Evolutionary conservation across 2,113 vertebrate genomes (phyloP), one percentile per base, ranked within the genome.

Genomic region (Nibea albiflora): DNA sequence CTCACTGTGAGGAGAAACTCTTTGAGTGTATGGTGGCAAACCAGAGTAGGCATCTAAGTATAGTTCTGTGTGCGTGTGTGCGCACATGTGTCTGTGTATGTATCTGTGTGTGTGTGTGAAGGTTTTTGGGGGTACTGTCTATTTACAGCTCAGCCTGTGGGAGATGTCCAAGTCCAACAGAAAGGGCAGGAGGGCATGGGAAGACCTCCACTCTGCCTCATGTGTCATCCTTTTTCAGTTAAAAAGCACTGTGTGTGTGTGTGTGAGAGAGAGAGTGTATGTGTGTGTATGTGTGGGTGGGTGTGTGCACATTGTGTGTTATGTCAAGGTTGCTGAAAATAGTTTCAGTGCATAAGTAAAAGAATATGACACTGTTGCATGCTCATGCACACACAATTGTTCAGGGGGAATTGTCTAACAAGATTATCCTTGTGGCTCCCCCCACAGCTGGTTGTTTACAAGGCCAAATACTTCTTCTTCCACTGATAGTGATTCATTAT

Each of bases 141-240:
- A 96, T 96, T 96, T 95, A 92, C 90, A 94, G 85, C 88, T 64
- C 73, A 89, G 93, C 88, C 93, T 95, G 92, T 96, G 96, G 95
- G 94, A 96, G 95, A 95, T 93, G 94, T 95, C 90, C 93, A 94
- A 93, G 90, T 93, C 92, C 89, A 85, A 92, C 89, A 81, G 90
- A 95, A 94, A 96, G 96, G 95, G 94, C 95, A 95, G 91, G 93
- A 94, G 95, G 94, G 94, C 95, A 96, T 97, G 96, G 95, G 96
- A 97, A 96, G 94, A 90, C 90, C 89, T 89, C 77, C 86, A 84
- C 75, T 90, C 87, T 85, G 85, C 88, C 89, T 89, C 80, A 76
- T 75, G 88, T 92, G 88, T 93, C 87, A 81, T 85, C 84, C 79
- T 81, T 64, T 64, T 85, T 84, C 85, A 90, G 58, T 73, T 74